Base-by-base conservation (phyloP, 1,140 invertebrate species). In the Cydia strobilella region DNA sequence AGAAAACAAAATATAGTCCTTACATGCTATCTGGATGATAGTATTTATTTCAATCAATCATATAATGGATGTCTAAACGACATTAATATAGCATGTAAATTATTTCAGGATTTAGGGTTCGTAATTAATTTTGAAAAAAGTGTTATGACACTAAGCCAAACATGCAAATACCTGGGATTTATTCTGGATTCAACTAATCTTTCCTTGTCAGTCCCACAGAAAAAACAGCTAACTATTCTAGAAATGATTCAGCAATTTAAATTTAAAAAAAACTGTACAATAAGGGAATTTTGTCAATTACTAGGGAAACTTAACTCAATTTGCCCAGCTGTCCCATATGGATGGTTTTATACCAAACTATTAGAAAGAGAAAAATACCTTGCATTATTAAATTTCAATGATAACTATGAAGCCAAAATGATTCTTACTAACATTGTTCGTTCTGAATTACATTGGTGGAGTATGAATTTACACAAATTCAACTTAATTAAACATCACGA, bases 121-220 rank as follows among this genome's bases (percentile, higher is more conserved):
- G 48, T 75, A 31, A 65, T 76, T 35, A 72, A 76, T 65, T 65
- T 18, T 48, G 42, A 66, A 42, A 76, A 75, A 75, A 72, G 74
- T 39, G 23, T 10, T n/a, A 13, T 76, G 2, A 63, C 10, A 23
- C 71, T 71, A 12, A 42, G 25, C 7, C 48, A 73, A 73, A 45
- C n/a, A 73, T 76, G 71, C 23, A 76, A 39, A 25, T 76, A 18
- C 25, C 25, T 76, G 48, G 75, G 75, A 15, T 76, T 76, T 23
- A 63, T 75, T 35, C 72, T 31, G 39, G 12, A 75, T 25, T 72
- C 75, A n/a, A 62, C 5, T 10, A 39, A 75, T 31, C 31, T 75
- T 9, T 42, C 48, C n/a, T 15, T 72, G 3, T 18, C 48, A 12
- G 51, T 75, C 12, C 75, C 75, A 20, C n/a, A 4, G 2, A 66